Evolutionary conservation across 2,888 invertebrate genomes (phyloP), one percentile per base, ranked within the genome.

Genomic region (Nebria brevicollis): DNA sequence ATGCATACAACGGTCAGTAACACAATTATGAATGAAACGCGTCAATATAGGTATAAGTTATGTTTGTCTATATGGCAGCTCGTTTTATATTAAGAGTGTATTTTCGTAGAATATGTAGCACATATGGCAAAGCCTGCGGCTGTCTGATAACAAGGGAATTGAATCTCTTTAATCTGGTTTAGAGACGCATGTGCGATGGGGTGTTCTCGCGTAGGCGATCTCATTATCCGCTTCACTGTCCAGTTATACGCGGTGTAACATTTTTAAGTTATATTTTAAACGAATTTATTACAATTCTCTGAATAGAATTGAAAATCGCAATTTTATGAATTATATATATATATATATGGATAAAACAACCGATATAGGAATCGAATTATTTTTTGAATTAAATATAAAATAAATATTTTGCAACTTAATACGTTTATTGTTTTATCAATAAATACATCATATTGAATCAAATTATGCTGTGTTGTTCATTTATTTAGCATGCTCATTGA

Each of bases 401-500:
- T 20, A 20, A 20, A 20, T 20, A 1, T 20, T 20, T 20, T 20
- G 20, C 20, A 20, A 20, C 0, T 20, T 20, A 20, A 20, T 20
- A 20, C 20, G 20, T 20, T 54, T 54, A 54, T 54, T 54, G 8
- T 13, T 54, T 54, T 8, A 54, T 8, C 54, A 54, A 54, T 54
- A 11, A 54, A 54, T 13, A 54, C 54, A 54, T 11, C 4, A 54
- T 13, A 54, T 54, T 11, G 54, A 54, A 54, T 54, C 54, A 34
- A 3, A 41, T 75, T 74, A 75, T 66, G 66, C 34, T 34, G 34
- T 34, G 1, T 34, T 34, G 34, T 34, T 34, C 66, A 80, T 81
- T 77, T 82, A 74, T 8, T 75, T 2, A 41, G 11, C 42, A n/a
- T 73, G 42, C 11, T 73, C 11, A 64, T 82, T 83, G 34, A 92